Base-by-base conservation (phyloP, 2,888 invertebrate genomes). In the Panopea generosa region DNA sequence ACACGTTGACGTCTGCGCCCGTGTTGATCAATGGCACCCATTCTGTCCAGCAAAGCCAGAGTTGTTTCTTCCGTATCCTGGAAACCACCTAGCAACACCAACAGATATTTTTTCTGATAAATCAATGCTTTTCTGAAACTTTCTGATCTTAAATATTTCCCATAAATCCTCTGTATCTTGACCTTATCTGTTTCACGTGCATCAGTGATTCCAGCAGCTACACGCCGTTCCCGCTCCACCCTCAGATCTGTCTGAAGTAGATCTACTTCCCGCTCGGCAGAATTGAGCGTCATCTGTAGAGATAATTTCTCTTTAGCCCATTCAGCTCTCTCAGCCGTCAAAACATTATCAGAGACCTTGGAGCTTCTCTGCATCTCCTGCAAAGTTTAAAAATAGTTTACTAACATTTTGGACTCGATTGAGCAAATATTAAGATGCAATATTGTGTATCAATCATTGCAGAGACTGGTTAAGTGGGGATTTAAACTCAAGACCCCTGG, bases 41-140 rank as follows among this genome's bases (percentile, higher is more conserved):
- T 93, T 89, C 85, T 93, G 70, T 91, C 93, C 84, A 87, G 92
- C 90, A 90, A 80, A 14, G 91, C 91, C 20, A 94, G 79, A 0
- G 94, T 95, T 85, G 91, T 94, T 82, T 87, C 93, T 78, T 92
- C 92, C 18, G 88, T 87, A 66, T 92, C 93, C 90, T 95, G 95
- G 94, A 92, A 95, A 52, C 94, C 94, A 77, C 90, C 93, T 52
- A 96, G 90, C 71, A 96, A 94, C 18, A 96, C 94, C 79, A 96
- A 94, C 63, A 98, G 93, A 92, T 97, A 98, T 22, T 96, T 95
- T 93, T 98, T 98, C 93, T 98, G 98, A 94, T 96, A 98, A 61
- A 96, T 95, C 63, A 98, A 93, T 16, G 97, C 96, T 91, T 97
- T 97, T 71, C 96, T 95, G 87, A 96, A 96, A 89, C 97, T 97